Evolutionary conservation across 2,888 invertebrate species (phyloP).

Genomic region (Iselma pallidipennis): DNA sequence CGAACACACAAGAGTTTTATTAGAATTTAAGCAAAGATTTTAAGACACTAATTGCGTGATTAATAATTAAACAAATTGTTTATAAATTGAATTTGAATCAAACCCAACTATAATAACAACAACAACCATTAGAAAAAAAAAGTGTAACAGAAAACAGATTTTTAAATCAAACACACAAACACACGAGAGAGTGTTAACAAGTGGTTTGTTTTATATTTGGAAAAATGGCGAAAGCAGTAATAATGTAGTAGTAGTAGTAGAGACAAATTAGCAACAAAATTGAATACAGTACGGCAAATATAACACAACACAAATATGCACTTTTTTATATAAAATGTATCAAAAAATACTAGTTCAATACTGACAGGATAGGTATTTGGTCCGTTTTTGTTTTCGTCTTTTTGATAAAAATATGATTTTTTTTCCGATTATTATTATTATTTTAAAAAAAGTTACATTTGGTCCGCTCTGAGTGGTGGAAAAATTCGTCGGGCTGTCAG

Average conservation of each 20-base stretch:
- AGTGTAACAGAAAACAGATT: conserved; percentile 32
- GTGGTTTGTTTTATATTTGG: conserved; percentile 48
- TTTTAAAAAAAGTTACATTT: conserved; percentile 46
- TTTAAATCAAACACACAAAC: conserved; percentile 37
- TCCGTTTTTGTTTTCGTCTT: conserved; percentile 44
- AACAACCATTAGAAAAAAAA: no score
- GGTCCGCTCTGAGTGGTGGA: conserved; percentile 50
- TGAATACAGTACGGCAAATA: conserved; percentile 43
- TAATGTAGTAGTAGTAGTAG: no score
- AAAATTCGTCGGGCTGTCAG: conserved; percentile 56
- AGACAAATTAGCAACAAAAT: conserved; percentile 43
- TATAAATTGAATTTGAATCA: not conserved
- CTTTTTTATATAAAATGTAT: conserved; percentile 46
- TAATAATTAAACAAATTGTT: conserved; percentile 24
- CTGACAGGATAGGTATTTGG: conserved; percentile 51
- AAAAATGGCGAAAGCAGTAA: conserved; percentile 51
- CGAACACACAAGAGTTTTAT: conserved; percentile 33
- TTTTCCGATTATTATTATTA: not conserved
- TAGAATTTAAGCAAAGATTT: conserved; percentile 23
- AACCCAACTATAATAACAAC: not conserved
- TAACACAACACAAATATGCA: conserved; percentile 46
- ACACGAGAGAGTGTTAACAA: conserved; percentile 50
- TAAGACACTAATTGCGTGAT: conserved; percentile 33
- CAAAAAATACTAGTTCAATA: conserved; percentile 54
- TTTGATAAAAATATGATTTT: conserved; percentile 6